Percentiles rank a stretch among this genome's conserved stretches.
Conservation (phyloP, 2,797 vertebrate genomes). For the Lateolabrax maculatus region DNA sequence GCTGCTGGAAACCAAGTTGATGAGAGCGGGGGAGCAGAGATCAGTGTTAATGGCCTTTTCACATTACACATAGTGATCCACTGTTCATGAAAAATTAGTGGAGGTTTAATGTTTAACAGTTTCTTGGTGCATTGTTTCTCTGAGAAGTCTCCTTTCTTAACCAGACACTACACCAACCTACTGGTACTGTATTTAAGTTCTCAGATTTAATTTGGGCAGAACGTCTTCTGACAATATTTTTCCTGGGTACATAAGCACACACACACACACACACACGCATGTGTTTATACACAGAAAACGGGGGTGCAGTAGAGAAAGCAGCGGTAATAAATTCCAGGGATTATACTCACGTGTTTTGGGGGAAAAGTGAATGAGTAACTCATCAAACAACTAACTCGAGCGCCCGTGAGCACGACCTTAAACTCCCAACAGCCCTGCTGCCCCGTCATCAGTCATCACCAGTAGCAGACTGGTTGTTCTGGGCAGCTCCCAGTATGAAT, state of each 20-base stretch:
- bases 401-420: not conserved
- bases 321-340: not conserved
- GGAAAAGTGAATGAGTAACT: not conserved
- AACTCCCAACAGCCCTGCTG: not conserved
- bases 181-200: not conserved
- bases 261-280: not conserved
- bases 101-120: too few species aligned
- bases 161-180: not conserved
- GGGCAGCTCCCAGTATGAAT: slow-evolving; percentile 27
- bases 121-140: too few species aligned
- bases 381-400: not conserved
- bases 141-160: not conserved
- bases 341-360: not conserved
- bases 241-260: not conserved
- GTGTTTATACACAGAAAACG: not conserved
- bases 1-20: too few species aligned
- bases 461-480: not conserved
- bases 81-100: not conserved
- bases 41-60: not conserved
- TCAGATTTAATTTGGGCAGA: not conserved
- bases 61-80: not conserved
- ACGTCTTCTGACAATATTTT: too few species aligned
- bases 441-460: slow-evolving; percentile 7
- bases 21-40: not conserved
- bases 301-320: not conserved